Evolutionary conservation across 30 jellyfish, hydroid and myxozoan species (phyloP), one percentile per base, ranked within the genome.

Genomic region (Mastigias papua): DNA sequence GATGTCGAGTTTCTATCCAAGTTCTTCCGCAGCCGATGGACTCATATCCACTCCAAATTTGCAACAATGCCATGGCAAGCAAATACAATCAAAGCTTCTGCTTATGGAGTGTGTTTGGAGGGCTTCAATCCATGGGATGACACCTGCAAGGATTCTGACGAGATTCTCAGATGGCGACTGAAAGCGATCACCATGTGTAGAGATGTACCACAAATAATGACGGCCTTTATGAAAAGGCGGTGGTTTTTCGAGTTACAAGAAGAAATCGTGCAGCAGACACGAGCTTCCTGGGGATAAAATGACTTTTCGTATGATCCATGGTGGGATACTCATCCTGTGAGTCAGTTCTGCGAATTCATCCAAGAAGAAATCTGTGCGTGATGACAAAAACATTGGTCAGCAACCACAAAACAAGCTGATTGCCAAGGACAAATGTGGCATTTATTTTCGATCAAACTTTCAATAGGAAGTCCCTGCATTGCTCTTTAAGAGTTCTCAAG

Each of bases 51-150:
- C 37, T 61, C 80, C 10, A 87, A 87, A 32, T 87, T 58, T 67
- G 96, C 96, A 20, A 20, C 74, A 48, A 74, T 87, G 1, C 90
- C 86, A 4, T 87, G 96, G 96, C 96, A 87, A 61, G 94, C 66
- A 16, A 35, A 61, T 62, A 31, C 42, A 29, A 32, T 37, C 13
- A 49, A 66, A 23, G 26, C 34, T 6, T 88, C 73, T 20, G 81
- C 78, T 22, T 46, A 29, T 61, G 88, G 88, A 15, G 63, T 85
- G 20, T 68, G 94, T 66, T 67, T 72, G 71, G 83, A 85, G 35
- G 32, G 82, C 27, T 75, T 73, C 21, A 73, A 75, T 15, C 87
- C 88, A 19, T 85, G 94, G 94, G 30, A 85, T 15, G 94, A 85
- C 28, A 61, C 72, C 27, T 85, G 94, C 76, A 23, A 21, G 21